Conservation (phyloP, 2,888 invertebrate species). For the Spodoptera picta region DNA sequence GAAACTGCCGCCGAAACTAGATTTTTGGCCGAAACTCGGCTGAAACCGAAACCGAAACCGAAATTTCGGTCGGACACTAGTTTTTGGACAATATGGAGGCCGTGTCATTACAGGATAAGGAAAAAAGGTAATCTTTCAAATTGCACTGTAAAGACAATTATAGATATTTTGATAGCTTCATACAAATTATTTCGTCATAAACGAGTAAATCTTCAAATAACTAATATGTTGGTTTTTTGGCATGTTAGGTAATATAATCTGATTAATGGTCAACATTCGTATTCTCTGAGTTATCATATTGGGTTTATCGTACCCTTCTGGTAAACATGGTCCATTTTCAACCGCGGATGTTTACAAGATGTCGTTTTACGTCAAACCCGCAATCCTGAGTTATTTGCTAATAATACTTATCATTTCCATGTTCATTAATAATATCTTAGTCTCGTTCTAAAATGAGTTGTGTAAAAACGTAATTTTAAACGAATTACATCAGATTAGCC, state of each 20-base stretch:
- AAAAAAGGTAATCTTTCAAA: not conserved
- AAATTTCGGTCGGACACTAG: too few relatives aligned
- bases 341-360: not conserved
- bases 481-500: too few relatives aligned
- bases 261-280: not conserved
- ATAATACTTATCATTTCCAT: slow-evolving; percentile 18
- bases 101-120: slow-evolving; percentile 1
- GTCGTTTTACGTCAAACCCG: slow-evolving; percentile 12
- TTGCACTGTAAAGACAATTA: too few relatives aligned
- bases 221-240: too few relatives aligned
- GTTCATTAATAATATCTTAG: slow-evolving; percentile 2
- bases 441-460: slow-evolving; percentile 6
- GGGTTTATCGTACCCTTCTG: not conserved
- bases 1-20: too few relatives aligned
- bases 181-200: too few relatives aligned
- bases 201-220: too few relatives aligned
- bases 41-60: too few relatives aligned
- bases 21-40: too few relatives aligned
- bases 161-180: too few relatives aligned
- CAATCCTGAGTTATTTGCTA: slow-evolving; percentile 13
- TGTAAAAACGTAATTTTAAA: slow-evolving; percentile 1
- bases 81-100: slow-evolving; percentile 17
- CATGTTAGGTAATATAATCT: too few relatives aligned
- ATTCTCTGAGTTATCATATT: slow-evolving; percentile 6
- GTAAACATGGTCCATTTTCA: slow-evolving; percentile 17